A percentile compares a stretch with the other conserved stretches of the same genome.
These are phyloP conservation scores for Astatotilapia flaviijosephi DNA, from an alignment of 2,113 vertebrate species.

Conservation along the genomic window DNA sequence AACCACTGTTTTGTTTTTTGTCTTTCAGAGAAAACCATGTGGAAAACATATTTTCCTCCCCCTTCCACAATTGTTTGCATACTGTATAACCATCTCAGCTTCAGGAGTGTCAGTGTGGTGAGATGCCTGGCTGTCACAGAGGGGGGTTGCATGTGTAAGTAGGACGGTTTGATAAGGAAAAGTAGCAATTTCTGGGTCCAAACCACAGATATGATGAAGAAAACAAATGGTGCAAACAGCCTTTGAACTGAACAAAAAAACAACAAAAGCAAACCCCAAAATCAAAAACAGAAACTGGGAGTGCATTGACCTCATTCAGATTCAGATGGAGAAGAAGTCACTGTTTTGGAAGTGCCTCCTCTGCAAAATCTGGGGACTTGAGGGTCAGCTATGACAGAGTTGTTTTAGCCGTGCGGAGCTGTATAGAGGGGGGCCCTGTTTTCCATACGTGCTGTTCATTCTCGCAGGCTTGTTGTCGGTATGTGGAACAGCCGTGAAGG, in stretches of 20 bases:
- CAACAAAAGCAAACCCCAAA: neutral
- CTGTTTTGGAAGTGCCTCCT: neutral
- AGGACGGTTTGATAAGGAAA: neutral
- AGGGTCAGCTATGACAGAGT: neutral
- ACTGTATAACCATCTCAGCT: constrained; percentile 9
- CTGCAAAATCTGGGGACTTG: neutral
- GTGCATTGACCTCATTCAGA: neutral
- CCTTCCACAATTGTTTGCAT: constrained; percentile 1
- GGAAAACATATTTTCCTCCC: constrained; percentile 32
- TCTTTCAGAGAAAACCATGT: constrained; percentile 10
- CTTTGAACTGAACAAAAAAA: neutral
- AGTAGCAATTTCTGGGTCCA: neutral
- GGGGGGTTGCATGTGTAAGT: neutral
- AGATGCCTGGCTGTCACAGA: neutral
- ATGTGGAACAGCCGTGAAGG: constrained; percentile 43
- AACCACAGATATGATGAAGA: neutral
- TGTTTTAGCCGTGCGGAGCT: neutral
- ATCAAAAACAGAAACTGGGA: neutral
- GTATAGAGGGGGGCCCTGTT: constrained; percentile 25
- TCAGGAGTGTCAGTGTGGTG: neutral
- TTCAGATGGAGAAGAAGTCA: neutral
- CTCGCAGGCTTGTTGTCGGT: constrained; percentile 20
- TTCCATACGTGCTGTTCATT: constrained; percentile 18
- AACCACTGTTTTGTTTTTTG: constrained; percentile 10
- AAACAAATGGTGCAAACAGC: neutral